Conservation (phyloP, 2,113 vertebrate species). For the Clarias batrachus region DNA sequence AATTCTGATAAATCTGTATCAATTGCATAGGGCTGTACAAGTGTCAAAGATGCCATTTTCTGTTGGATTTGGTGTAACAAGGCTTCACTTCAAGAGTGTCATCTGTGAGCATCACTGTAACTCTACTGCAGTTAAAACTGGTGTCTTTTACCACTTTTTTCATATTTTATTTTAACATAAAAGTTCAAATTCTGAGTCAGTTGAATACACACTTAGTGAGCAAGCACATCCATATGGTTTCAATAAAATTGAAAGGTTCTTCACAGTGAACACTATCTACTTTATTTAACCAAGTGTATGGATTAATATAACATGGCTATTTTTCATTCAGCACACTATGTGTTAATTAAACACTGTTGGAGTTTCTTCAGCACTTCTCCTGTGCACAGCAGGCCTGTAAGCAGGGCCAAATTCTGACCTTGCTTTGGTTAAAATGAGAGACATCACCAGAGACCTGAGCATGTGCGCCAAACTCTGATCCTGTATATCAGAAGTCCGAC, state of each 20-base stretch:
- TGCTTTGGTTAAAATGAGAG: background rate
- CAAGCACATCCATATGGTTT: background rate
- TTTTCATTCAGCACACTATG: background rate
- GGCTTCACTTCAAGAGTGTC: background rate
- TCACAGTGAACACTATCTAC: background rate
- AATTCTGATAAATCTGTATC: background rate
- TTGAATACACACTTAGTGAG: no score
- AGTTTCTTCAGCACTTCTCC: background rate
- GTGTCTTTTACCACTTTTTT: background rate
- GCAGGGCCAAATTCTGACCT: background rate
- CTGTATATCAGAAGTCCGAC: background rate
- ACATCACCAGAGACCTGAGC: background rate
- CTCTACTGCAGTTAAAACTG: background rate
- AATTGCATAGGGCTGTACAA: background rate
- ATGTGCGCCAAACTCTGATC: background rate
- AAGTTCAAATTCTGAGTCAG: no score
- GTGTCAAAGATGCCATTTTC: background rate
- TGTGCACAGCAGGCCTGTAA: constrained; percentile 10
- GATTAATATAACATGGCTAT: background rate
- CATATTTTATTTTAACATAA: background rate
- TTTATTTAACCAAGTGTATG: background rate
- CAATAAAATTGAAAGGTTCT: background rate
- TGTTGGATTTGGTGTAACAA: background rate
- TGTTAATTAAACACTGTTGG: constrained; percentile 28
- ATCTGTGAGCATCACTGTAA: background rate